Percentiles rank a stretch among this genome's conserved stretches.
Evolutionary conservation across 2,888 invertebrate species (phyloP).

Genomic region (Megastigmus dorsalis): DNA sequence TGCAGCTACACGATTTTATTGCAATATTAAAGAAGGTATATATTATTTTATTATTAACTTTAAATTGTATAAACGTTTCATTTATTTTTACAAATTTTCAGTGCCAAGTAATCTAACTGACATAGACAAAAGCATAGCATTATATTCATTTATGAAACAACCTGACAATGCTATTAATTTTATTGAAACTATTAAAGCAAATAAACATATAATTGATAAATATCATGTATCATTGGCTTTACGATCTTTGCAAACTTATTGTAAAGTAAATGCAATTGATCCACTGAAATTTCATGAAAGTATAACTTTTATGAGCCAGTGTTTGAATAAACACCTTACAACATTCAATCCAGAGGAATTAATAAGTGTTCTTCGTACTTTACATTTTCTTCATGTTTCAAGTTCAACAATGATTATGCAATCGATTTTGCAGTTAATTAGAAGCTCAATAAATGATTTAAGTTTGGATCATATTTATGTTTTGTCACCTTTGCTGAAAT

Average conservation of each 20-base stretch:
- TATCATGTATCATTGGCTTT: conserved; percentile 30
- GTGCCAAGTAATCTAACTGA: neutral
- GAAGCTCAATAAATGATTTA: conserved; percentile 42
- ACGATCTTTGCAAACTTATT: conserved; percentile 26
- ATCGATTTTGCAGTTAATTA: conserved; percentile 44
- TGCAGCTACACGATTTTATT: neutral
- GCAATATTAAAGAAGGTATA: conserved; percentile 29
- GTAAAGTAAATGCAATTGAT: conserved; percentile 2
- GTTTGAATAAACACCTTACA: conserved; percentile 15
- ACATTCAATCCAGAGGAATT: conserved; percentile 16
- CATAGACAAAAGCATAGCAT: no score
- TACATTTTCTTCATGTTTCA: conserved; percentile 25
- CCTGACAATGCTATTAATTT: neutral
- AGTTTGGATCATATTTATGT: conserved; percentile 26
- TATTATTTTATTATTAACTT: neutral
- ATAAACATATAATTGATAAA: conserved; percentile 36
- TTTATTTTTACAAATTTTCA: neutral
- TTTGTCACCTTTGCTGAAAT: conserved; percentile 31
- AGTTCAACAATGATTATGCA: conserved; percentile 44
- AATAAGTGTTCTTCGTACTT: conserved; percentile 26
- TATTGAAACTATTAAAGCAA: neutral
- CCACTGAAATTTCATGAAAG: neutral
- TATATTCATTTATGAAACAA: no score
- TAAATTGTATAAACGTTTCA: neutral
- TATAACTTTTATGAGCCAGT: no score